Base-by-base conservation (phyloP, 2,888 invertebrate species). In the Sialis lutaria region DNA sequence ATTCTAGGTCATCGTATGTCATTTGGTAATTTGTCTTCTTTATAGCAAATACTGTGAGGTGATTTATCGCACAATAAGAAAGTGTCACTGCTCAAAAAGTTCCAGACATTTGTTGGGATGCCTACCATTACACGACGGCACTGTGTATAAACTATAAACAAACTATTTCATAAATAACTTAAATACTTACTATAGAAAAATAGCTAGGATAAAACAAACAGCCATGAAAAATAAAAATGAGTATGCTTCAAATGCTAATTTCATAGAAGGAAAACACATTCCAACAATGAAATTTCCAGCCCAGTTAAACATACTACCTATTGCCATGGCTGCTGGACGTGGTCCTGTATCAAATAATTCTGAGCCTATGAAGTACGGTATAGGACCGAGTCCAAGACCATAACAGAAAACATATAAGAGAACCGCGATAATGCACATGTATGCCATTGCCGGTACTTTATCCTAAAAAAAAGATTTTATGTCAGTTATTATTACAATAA, bases 251-350 rank as follows among this genome's bases (percentile, higher is more conserved):
- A 87, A 73, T 33, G 64, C 55, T 10, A 61, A 63, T 52, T 80
- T 68, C 59, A 88, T 59, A 8, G 68, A 63, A 6, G 81, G 81
- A 65, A 89, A 88, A 13, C 75, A 68, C 72, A 89, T 78, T 33
- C 84, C 90, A 50, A 93, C 81, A 6, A 87, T 58, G 62, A 92
- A 87, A 69, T 92, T 92, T 41, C 86, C 87, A 1, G 75, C 73
- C 91, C 92, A 93, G 62, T 90, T 92, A 50, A 79, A 74, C 56
- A 88, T 74, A 50, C 87, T 87, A 40, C 89, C 90, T 62, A 88
- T 70, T 42, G 89, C 79, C 87, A 90, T 89, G 45, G 85, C 88
- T 13, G 79, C 78, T 0, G 86, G 77, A n/a, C 88, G 74, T 0
- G 89, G 85, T 0, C 81, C 82, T 50, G 86, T 82, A 58, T 87